phyloP scores from a whole-genome alignment of 37 sponge, comb jelly and placozoan genomes.

The Eunapius fragilis region DNA sequence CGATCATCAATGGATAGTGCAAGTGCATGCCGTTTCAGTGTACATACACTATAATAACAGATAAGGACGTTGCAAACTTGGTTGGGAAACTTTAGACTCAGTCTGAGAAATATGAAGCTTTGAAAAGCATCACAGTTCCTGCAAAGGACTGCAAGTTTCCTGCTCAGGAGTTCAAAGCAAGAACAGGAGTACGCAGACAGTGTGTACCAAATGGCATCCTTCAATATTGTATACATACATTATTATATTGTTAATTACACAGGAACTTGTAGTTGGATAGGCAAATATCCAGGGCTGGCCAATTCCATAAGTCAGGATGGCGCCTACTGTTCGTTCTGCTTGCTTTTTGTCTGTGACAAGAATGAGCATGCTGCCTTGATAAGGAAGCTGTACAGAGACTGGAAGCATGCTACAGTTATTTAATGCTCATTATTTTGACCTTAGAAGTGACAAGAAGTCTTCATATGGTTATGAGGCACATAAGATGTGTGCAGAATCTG shows the following conservation, averaged over 20 bases:
- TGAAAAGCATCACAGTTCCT: not conserved
- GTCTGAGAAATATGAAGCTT: not conserved
- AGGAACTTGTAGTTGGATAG: not conserved
- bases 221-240: not conserved
- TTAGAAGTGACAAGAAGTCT: not conserved
- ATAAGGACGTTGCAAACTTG: not conserved
- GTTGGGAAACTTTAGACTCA: not conserved
- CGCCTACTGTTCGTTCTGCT: not conserved
- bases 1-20: not conserved
- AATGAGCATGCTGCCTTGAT: not conserved
- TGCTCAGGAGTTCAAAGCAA: not conserved
- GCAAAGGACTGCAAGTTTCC: not conserved
- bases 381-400: not conserved
- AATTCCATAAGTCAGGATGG: not conserved
- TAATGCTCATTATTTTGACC: not conserved
- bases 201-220: not conserved
- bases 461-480: not conserved
- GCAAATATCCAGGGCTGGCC: not conserved
- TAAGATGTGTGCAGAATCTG: not conserved
- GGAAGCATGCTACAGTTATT: not conserved
- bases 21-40: not conserved
- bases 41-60: not conserved
- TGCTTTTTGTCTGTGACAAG: not conserved
- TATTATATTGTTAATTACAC: not conserved
- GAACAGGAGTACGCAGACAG: not conserved